Conservation (phyloP, 2,113 vertebrate genomes). For the Pachyramphus minor region DNA sequence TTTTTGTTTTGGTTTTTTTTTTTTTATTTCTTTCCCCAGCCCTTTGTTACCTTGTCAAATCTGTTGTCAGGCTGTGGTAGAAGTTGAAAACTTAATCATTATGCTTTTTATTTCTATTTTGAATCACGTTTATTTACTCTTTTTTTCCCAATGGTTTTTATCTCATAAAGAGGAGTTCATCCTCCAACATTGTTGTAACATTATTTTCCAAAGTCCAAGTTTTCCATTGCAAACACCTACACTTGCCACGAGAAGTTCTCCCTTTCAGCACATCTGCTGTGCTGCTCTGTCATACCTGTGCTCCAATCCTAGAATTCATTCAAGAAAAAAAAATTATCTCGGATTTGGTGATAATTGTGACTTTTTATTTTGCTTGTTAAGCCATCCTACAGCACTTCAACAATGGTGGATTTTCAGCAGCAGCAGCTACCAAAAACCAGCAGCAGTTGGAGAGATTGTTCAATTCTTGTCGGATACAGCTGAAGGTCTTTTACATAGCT, state of each 20-base stretch:
- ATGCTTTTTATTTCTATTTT: background rate
- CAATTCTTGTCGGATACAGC: background rate
- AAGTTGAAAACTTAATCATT: constrained; percentile 13
- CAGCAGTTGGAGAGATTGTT: background rate
- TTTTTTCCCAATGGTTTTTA: background rate
- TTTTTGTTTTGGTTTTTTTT: background rate
- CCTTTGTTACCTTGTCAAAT: background rate
- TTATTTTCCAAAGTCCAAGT: constrained; percentile 1
- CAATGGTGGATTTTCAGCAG: background rate
- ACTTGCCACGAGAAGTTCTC: background rate
- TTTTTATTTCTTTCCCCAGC: background rate
- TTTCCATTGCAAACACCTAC: constrained; percentile 39
- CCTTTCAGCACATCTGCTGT: background rate
- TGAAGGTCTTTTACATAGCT: background rate
- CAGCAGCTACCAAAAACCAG: background rate
- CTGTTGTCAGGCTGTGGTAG: background rate
- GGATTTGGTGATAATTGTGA: background rate
- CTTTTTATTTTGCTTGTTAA: background rate
- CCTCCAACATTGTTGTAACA: background rate
- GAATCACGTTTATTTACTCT: background rate
- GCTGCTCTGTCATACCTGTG: background rate
- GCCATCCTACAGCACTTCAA: background rate
- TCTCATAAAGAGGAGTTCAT: background rate
- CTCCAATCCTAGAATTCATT: background rate
- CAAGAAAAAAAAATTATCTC: background rate